Conservation (phyloP, 2,113 vertebrate species). For the Pampusana beccarii region DNA sequence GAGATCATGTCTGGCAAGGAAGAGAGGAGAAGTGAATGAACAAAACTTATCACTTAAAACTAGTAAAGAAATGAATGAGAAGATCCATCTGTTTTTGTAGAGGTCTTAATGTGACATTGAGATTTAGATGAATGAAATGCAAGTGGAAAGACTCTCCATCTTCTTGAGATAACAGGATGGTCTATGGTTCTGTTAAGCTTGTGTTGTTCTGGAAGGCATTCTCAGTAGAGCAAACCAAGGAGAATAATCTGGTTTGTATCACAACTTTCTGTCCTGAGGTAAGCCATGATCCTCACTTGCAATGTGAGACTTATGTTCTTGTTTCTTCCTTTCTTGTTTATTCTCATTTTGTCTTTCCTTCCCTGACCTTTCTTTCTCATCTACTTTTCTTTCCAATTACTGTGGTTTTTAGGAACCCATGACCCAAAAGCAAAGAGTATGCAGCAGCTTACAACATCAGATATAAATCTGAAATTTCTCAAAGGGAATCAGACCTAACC, state of each 20-base stretch:
- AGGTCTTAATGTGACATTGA: not conserved
- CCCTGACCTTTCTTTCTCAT: not conserved
- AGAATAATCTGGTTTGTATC: not conserved
- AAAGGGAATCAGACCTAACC: not conserved
- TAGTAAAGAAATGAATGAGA: not conserved
- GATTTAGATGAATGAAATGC: not conserved
- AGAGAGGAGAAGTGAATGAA: not conserved
- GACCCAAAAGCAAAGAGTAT: not conserved
- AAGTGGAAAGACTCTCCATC: not conserved
- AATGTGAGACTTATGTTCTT: not conserved
- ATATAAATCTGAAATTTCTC: not conserved
- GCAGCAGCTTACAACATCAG: too few species aligned
- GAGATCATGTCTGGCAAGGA: not conserved
- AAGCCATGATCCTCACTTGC: not conserved
- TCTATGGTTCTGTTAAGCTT: not conserved
- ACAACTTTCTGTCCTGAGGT: not conserved
- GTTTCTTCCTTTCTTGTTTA: not conserved
- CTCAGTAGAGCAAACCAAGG: not conserved
- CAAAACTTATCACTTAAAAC: not conserved
- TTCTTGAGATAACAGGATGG: not conserved
- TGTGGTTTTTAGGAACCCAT: not conserved
- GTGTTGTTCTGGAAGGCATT: not conserved
- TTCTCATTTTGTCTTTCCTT: not conserved
- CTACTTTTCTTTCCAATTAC: not conserved
- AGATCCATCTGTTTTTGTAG: not conserved